A percentile compares a stretch with the other conserved stretches of the same genome.
Conservation (phyloP, 2,888 invertebrate genomes). For the Clivina fossor region DNA sequence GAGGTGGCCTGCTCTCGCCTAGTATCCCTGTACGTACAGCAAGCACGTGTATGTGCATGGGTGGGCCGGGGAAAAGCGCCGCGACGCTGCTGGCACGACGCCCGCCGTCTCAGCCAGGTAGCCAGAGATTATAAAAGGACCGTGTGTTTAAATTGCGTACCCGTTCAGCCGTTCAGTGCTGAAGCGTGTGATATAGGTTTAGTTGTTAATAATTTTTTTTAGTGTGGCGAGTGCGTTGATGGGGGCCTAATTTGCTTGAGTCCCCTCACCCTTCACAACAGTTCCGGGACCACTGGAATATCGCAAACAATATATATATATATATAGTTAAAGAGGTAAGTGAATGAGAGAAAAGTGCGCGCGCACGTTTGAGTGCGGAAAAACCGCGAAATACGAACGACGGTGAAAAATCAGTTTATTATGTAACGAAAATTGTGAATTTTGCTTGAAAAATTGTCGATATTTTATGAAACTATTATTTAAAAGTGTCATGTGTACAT, state of each 20-base stretch:
- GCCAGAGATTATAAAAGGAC: constrained; percentile 64
- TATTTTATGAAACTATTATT: too few relatives aligned
- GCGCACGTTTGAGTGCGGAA: neutral
- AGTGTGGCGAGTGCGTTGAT: constrained; percentile 28
- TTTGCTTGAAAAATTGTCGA: too few relatives aligned
- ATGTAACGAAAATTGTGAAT: too few relatives aligned
- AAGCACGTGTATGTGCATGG: constrained; percentile 3
- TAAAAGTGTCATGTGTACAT: too few relatives aligned
- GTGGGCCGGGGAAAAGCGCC: constrained; percentile 27
- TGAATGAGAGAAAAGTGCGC: neutral
- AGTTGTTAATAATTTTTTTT: too few relatives aligned
- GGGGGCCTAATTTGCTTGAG: constrained; percentile 10
- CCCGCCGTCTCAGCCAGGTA: constrained; percentile 55
- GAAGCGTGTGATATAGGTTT: too few relatives aligned
- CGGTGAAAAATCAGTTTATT: too few relatives aligned
- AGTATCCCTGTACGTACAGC: too few relatives aligned
- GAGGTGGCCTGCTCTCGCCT: too few relatives aligned
- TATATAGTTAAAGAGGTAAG: constrained; percentile 7
- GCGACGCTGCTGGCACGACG: constrained; percentile 44
- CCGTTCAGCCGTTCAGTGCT: constrained; percentile 51
- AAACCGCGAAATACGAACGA: neutral
- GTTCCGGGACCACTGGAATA: constrained; percentile 16
- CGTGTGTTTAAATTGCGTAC: constrained; percentile 55
- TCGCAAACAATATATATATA: constrained; percentile 4
- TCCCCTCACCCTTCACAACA: constrained; percentile 1